Evolutionary conservation across 2,888 invertebrate species (phyloP), one percentile per base, ranked within the genome.

Genomic region (Napeogenes inachia): DNA sequence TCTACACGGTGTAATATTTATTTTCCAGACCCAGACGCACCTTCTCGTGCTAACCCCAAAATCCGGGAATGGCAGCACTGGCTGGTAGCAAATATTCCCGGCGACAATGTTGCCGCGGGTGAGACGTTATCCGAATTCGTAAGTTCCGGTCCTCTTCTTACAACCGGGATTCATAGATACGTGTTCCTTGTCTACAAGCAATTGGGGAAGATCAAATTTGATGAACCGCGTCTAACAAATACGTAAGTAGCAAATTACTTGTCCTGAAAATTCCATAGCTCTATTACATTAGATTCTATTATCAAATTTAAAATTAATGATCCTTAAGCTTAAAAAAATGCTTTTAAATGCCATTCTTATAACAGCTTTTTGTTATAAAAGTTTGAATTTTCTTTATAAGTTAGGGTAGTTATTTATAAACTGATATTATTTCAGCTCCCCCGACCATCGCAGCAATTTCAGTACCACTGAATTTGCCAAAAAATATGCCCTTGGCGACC

Each of bases 11-110:
- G 3, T 10, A 42, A 42, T 8, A 6, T 10, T 12, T 42, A 10
- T 10, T 10, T 60, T 65, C 0, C 81, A 92, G 98, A 98, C 90
- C 98, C 98, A 0, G 98, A 98, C 91, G 97, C 97, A 10, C 98
- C 98, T 0, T 95, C 94, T 69, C 93, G 98, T 45, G 79, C 91
- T n/a, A 92, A 95, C 8, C 97, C 97, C 0, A 95, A 91, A 68
- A 94, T 92, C 80, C 92, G 97, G 45, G 98, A 98, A 83, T 97
- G 95, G 94, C 95, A 95, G 75, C 98, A 98, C 83, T 98, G 98
- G 98, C 82, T 97, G 4, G 94, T 98, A 0, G 95, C 93, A 32
- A 97, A 97, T 78, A 94, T 98, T 70, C 95, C 95, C 13, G 97
- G 95, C 12, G 84, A 77, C 68, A 90, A 95, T 70, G 78, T 98